Conservation (phyloP, 2,888 invertebrate species). For the Andrena dorsata region DNA sequence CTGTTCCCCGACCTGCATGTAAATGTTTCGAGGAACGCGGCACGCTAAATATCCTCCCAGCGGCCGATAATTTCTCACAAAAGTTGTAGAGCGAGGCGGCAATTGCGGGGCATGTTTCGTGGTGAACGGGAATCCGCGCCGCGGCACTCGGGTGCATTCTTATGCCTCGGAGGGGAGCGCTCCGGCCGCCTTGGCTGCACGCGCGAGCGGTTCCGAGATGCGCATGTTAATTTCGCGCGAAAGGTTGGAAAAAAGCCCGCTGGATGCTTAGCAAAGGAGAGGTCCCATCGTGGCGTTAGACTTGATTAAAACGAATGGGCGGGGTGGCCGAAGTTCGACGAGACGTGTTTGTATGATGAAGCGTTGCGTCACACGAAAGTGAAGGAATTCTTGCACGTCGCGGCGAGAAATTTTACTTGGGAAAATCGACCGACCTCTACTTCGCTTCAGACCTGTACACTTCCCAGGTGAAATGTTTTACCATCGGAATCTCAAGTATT, state of each 20-base stretch:
- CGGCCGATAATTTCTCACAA: conserved; percentile 16
- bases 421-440: neutral
- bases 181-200: neutral
- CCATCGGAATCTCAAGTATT: too few relatives aligned
- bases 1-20: conserved; percentile 21
- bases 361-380: neutral
- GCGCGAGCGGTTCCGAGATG: neutral
- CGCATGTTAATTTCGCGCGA: neutral
- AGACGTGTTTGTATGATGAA: neutral
- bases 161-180: neutral
- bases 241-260: neutral
- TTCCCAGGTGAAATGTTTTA: too few relatives aligned
- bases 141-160: too few relatives aligned
- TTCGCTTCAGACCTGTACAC: too few relatives aligned
- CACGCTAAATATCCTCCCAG: too few relatives aligned
- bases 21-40: too few relatives aligned
- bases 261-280: neutral
- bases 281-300: neutral
- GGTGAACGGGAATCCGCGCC: too few relatives aligned
- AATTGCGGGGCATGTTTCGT: neutral
- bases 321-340: neutral
- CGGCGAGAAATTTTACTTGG: neutral
- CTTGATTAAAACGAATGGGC: neutral
- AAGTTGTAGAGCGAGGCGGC: conserved; percentile 2
- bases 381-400: neutral